phyloP scores from a whole-genome alignment of 1,140 invertebrate genomes.

The Asobara japonica region DNA sequence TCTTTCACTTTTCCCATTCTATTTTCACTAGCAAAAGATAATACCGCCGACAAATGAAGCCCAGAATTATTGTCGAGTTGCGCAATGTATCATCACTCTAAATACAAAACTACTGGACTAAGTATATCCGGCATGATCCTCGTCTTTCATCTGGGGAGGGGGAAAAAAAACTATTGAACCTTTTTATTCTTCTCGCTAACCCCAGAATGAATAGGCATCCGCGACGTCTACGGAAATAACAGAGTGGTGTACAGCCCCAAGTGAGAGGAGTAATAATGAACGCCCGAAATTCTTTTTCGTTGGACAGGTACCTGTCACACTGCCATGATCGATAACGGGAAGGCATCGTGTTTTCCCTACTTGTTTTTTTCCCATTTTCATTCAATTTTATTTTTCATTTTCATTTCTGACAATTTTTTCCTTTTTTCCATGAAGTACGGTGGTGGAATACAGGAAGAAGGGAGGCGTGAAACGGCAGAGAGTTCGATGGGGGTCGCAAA shows the following conservation, averaged over 20 bases:
- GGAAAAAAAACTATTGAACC: background rate
- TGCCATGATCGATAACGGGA: constrained; percentile 13
- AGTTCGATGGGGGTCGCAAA: background rate
- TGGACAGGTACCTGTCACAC: constrained; percentile 19
- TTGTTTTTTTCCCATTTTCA: background rate
- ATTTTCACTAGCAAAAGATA: too few species aligned
- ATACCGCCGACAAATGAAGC: too few species aligned
- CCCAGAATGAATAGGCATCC: background rate
- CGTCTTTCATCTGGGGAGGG: background rate
- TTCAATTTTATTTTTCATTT: background rate
- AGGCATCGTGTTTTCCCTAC: background rate
- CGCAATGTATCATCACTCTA: background rate
- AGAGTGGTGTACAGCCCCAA: background rate
- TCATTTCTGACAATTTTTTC: background rate
- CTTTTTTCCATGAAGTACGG: background rate
- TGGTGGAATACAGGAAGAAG: background rate
- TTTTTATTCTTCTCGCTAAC: background rate
- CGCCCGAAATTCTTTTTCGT: constrained; percentile 13
- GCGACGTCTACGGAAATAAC: constrained; percentile 9
- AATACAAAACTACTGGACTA: background rate
- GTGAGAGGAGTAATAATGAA: constrained; percentile 19
- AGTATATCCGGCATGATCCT: background rate
- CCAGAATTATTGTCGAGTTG: too few species aligned
- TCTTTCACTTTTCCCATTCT: too few species aligned
- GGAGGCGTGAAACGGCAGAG: background rate